phyloP scores from a whole-genome alignment of 2,797 vertebrate species.

The Centropyge bicolor region DNA sequence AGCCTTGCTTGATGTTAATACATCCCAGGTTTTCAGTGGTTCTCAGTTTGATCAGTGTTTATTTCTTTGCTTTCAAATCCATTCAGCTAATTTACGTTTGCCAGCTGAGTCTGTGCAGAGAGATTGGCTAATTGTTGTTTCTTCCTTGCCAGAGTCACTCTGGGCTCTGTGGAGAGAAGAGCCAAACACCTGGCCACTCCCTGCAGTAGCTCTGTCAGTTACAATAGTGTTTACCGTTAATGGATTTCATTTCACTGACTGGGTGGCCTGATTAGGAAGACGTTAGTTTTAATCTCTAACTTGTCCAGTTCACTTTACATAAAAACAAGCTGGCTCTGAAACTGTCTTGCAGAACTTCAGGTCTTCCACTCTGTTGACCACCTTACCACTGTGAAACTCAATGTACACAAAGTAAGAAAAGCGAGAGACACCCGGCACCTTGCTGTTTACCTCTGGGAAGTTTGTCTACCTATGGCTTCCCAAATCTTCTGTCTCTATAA shows the following conservation, averaged over 20 bases:
- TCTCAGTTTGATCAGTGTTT: constrained; percentile 18
- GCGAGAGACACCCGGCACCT: constrained; percentile 23
- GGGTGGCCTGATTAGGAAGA: constrained; percentile 24
- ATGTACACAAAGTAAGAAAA: constrained; percentile 48
- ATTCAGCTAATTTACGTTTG: constrained; percentile 27
- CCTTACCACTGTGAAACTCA: constrained; percentile 40
- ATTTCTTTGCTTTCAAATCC: constrained; percentile 33
- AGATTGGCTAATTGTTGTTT: constrained; percentile 27
- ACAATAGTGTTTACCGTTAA: constrained; percentile 12
- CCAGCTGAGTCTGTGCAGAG: not conserved
- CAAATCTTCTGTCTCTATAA: constrained; percentile 28
- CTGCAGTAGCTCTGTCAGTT: constrained; percentile 11
- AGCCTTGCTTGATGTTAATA: constrained; percentile 17
- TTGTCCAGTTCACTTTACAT: not conserved
- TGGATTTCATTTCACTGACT: not conserved
- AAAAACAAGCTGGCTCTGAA: constrained; percentile 3
- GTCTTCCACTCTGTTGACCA: constrained; percentile 9
- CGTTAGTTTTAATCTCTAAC: not conserved
- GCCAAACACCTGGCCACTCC: constrained; percentile 46
- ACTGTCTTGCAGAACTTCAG: constrained; percentile 7
- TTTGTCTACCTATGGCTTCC: constrained; percentile 16
- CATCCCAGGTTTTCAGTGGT: constrained; percentile 19
- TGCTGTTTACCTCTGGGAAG: constrained; percentile 54
- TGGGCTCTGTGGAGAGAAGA: not conserved
- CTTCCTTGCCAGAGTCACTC: not conserved